Evolutionary conservation across 1,140 invertebrate species (phyloP), one percentile per base, ranked within the genome.

Genomic region (Drosophila nikananu): DNA sequence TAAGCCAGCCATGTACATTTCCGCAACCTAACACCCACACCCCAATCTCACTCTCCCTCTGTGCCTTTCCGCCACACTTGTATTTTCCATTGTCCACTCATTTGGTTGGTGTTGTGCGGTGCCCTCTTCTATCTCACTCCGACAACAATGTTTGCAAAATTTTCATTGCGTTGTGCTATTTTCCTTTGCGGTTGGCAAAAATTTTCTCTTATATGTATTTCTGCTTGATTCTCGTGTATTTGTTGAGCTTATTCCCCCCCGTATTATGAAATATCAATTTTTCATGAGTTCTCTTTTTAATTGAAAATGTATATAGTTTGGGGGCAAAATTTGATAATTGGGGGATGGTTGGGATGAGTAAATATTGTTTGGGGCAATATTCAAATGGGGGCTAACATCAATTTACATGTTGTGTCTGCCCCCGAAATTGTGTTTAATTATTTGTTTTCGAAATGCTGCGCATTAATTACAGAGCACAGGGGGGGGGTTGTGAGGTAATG

Each of bases 191-290:
- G 70, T 60, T 57, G 61, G 41, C 15, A 39, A 17, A 82, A 83
- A 60, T 74, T 78, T 72, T 79, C 37, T 83, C 64, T 48, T 52
- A 59, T 65, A 62, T 71, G 71, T 60, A 62, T 71, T 76, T 60
- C 35, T 17, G 42, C 19, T 58, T 41, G 49, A 49, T 71, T 37
- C 44, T 25, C 42, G 52, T 59, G 51, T 59, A 41, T 68, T 70
- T 72, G 62, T 23, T 23, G 46, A 42, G 21, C 35, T 52, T 55
- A 71, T 67, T 37, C n/a, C n/a, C 12, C n/a, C 6, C 9, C 19
- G 42, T 42, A n/a, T 60, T 73, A 52, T 46, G 66, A 86, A 86
- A 86, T 60, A 80, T 81, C 46, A 67, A 55, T 81, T 67, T 84
- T 72, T 67, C 62, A 77, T 78, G 66, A 55, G 68, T 58, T 66